Base-by-base conservation (phyloP, 2,113 vertebrate genomes). In the Oceanites oceanicus region DNA sequence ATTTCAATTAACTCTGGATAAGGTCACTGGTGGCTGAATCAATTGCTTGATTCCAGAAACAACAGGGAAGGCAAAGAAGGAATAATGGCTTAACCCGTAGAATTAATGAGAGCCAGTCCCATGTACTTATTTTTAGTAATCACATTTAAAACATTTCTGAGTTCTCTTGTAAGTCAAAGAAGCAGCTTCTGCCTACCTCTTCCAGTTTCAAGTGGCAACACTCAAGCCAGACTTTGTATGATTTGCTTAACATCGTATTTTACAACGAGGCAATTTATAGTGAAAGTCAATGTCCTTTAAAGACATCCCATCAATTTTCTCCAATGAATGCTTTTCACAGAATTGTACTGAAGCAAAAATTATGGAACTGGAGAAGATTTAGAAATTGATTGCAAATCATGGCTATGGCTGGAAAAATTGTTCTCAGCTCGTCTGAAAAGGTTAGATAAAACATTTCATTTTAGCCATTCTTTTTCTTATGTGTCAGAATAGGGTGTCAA, bases 1-100 rank as follows among this genome's bases (percentile, higher is more conserved):
- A 95, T 94, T 96, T 96, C 80, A 91, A 4, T 88, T 91, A 95
- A 94, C 80, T 90, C 76, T 91, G 77, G 70, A 85, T 89, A 86
- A 92, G 89, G 76, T 95, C 88, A 88, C 47, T 88, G 63, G 21
- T 94, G 71, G 38, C 77, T 90, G 87, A 95, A 92, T 94, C 84
- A 73, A 91, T 88, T 76, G 29, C 80, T 76, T 67, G 55, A 87
- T 59, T 95, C 67, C 67, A 86, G 84, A 94, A 85, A 83, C 34
- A 92, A 88, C 56, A 68, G 74, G 61, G 86, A 92, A 86, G 49
- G 30, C 65, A 96, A 74, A 77, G 80, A 78, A 89, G 38, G 58
- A 94, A 62, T 58, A 88, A 85, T 62, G 19, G 42, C 32, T 76
- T 70, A 92, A 73, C 18, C 21, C 52, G 6, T 3, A 20, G 52